phyloP scores from a whole-genome alignment of 2,888 invertebrate genomes.

The Clivina fossor region DNA sequence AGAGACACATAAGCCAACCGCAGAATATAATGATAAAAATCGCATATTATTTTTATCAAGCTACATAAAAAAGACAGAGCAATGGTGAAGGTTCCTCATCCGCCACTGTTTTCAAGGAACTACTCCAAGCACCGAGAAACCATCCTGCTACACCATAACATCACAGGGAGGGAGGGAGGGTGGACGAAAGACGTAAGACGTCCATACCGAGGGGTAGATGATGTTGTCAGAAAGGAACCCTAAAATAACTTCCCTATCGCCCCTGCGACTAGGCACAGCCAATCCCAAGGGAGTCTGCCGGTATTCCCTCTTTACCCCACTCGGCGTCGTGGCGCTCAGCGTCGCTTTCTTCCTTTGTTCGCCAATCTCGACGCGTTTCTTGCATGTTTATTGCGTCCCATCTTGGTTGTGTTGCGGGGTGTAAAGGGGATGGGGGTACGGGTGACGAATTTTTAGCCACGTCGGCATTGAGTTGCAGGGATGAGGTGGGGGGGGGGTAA shows the following conservation, averaged over 20 bases:
- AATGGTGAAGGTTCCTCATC: no score
- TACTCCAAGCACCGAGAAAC: no score
- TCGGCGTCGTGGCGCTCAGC: constrained; percentile 52
- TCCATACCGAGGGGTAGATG: constrained; percentile 44
- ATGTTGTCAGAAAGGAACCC: constrained; percentile 50
- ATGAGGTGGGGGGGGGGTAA: no score
- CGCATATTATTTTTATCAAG: no score
- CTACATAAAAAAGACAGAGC: no score
- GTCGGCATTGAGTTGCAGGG: no score
- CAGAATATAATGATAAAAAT: no score
- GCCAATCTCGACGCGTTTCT: constrained; percentile 48
- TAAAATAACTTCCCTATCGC: constrained; percentile 51
- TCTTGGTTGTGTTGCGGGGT: not conserved
- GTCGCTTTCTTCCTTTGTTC: constrained; percentile 42
- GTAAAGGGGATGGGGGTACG: no score
- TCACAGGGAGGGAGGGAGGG: constrained; percentile 9
- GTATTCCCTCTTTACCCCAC: no score
- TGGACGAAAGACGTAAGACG: constrained; percentile 28
- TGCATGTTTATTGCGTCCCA: constrained; percentile 21
- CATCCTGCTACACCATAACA: no score
- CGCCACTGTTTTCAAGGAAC: no score
- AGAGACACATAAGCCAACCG: no score
- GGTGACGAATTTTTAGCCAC: constrained; percentile 23
- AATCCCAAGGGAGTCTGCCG: constrained; percentile 65
- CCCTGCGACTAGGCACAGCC: constrained; percentile 53